Percentiles rank a stretch among this genome's conserved stretches.
Conservation (phyloP, 2,113 vertebrate species). For the Ceratotherium simum region DNA sequence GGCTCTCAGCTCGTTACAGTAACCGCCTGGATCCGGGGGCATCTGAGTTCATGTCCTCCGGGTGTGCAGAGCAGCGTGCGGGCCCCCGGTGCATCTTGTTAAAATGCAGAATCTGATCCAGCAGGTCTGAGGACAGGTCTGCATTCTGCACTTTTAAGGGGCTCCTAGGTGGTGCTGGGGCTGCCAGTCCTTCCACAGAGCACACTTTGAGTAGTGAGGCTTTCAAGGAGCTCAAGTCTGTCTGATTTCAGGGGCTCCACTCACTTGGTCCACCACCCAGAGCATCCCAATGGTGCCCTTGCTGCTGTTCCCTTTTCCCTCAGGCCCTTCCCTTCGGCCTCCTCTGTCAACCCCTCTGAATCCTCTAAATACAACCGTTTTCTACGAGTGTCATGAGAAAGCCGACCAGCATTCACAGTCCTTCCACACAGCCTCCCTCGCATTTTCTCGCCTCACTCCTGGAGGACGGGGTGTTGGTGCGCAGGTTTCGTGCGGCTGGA, state of each 20-base stretch:
- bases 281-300: neutral
- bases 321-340: neutral
- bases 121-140: neutral
- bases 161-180: neutral
- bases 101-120: neutral
- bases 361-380: neutral
- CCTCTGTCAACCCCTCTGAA: neutral
- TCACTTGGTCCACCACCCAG: neutral
- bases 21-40: neutral
- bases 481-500: neutral
- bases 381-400: neutral
- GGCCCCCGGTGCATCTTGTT: neutral
- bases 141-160: neutral
- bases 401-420: neutral
- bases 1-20: neutral
- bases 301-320: too few species aligned
- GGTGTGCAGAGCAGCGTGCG: neutral
- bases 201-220: too few species aligned
- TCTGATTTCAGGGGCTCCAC: neutral
- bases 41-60: neutral
- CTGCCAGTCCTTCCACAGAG: neutral
- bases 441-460: neutral
- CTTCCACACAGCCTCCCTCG: rapidly evolving
- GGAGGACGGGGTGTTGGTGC: neutral
- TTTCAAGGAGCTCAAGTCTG: neutral